These are phyloP conservation scores for Leptopilina myrica DNA, from an alignment of 2,888 invertebrate genomes.

Conservation along the genomic window DNA sequence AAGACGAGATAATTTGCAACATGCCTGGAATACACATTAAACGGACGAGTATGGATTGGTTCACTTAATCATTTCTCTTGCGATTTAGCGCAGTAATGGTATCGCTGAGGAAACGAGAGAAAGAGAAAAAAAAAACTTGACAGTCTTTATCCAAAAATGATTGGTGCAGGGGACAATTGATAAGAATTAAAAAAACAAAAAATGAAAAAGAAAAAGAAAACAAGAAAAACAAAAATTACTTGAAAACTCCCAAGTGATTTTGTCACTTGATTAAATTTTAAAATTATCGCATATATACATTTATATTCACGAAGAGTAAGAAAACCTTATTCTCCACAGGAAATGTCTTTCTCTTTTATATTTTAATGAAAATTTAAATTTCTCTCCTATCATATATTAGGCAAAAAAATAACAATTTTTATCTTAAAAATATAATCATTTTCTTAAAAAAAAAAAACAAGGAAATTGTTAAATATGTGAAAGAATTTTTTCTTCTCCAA, in stretches of 20 bases:
- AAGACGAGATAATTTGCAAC: constrained; percentile 12
- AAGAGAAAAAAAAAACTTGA: background rate
- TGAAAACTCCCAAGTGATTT: background rate
- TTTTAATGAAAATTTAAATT: constrained; percentile 2
- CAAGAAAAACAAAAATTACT: no score
- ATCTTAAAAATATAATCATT: background rate
- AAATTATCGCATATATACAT: background rate
- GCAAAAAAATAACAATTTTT: background rate
- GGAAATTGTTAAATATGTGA: no score
- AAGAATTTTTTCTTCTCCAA: no score
- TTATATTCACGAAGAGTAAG: background rate
- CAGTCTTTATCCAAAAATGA: constrained; percentile 19
- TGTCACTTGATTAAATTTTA: constrained; percentile 31
- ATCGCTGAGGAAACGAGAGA: background rate
- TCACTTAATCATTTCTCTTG: constrained; percentile 9
- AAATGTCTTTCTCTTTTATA: constrained; percentile 6
- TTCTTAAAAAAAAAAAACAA: no score
- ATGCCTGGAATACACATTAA: background rate
- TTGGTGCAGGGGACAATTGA: background rate
- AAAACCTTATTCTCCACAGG: background rate
- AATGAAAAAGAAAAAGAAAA: background rate
- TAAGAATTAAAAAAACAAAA: background rate
- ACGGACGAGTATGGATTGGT: constrained; percentile 15
- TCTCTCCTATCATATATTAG: background rate
- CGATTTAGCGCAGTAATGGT: background rate